Evolutionary conservation across 35 echinoderm and acorn worm species (phyloP).

Genomic region (Apostichopus japonicus): DNA sequence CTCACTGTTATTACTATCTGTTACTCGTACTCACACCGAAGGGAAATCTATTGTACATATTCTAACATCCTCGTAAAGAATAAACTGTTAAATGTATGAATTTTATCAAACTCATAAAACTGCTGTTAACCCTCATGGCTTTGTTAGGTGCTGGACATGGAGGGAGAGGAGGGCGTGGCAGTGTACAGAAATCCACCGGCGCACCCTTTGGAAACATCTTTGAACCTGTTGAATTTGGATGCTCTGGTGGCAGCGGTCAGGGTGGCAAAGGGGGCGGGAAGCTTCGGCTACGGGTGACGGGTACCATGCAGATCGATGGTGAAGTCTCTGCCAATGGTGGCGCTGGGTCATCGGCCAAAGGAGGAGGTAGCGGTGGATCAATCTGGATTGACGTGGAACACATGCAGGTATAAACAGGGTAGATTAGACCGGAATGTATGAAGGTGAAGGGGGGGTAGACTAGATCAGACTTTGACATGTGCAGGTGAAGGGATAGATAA

Average conservation of each 20-base stretch:
- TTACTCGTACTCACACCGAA: no score
- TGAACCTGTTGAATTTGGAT: constrained; percentile 73
- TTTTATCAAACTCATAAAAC: no score
- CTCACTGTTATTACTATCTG: no score
- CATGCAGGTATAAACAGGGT: constrained; percentile 71
- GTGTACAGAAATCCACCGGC: constrained; percentile 63
- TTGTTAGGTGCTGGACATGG: constrained; percentile 86
- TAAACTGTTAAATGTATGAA: no score
- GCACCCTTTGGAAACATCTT: constrained; percentile 78
- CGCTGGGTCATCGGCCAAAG: constrained; percentile 62
- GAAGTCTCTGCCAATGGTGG: constrained; percentile 80
- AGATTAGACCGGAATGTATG: background rate
- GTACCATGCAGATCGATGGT: constrained; percentile 84
- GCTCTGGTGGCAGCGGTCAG: constrained; percentile 63
- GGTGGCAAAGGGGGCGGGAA: constrained; percentile 73
- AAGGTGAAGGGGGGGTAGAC: background rate
- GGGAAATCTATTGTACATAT: no score
- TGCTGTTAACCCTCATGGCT: background rate
- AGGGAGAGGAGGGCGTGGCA: constrained; percentile 79
- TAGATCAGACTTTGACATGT: no score
- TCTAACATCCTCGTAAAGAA: no score
- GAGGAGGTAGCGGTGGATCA: constrained; percentile 85
- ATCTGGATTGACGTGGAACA: constrained; percentile 77
- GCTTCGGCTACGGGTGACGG: constrained; percentile 57
- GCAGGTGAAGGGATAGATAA: no score